Percentiles rank a stretch among this genome's conserved stretches.
phyloP scores from a whole-genome alignment of 2,113 vertebrate species.

The Notothenia rossii region DNA sequence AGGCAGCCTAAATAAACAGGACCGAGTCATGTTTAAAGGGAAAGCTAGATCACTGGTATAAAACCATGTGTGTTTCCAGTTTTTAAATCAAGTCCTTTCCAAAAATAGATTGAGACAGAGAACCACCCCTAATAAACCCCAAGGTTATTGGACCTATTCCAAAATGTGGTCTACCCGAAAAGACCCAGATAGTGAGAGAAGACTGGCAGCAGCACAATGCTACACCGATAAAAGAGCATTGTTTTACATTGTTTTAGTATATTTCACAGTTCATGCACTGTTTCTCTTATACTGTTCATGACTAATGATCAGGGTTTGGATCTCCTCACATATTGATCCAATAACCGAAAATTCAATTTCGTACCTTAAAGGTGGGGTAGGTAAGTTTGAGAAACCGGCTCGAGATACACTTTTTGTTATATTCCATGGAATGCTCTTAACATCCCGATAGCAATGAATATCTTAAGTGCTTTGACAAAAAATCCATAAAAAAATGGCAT shows the following conservation, averaged over 20 bases:
- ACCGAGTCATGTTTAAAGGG: constrained; percentile 1
- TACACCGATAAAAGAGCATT: neutral
- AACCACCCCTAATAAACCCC: neutral
- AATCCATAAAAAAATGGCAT: too few species aligned
- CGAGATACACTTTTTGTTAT: too few species aligned
- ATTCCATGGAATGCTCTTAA: too few species aligned
- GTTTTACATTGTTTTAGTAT: neutral
- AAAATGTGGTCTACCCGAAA: neutral
- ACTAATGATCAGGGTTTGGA: neutral
- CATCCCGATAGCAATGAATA: too few species aligned
- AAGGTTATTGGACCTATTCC: constrained; percentile 2
- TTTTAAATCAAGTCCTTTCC: neutral
- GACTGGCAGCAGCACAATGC: neutral
- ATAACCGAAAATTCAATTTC: neutral
- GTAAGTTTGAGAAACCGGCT: too few species aligned
- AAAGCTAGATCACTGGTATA: neutral
- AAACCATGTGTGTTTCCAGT: neutral
- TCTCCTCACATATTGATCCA: neutral
- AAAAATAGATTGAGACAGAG: neutral
- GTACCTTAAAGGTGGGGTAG: neutral
- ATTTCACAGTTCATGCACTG: neutral
- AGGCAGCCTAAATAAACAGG: constrained; percentile 27
- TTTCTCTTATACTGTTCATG: neutral
- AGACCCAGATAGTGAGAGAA: neutral
- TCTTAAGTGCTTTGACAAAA: too few species aligned